Percentiles rank a stretch among this genome's conserved stretches.
Conservation (phyloP, 1,140 invertebrate species). For the Lepidurus packardi region DNA sequence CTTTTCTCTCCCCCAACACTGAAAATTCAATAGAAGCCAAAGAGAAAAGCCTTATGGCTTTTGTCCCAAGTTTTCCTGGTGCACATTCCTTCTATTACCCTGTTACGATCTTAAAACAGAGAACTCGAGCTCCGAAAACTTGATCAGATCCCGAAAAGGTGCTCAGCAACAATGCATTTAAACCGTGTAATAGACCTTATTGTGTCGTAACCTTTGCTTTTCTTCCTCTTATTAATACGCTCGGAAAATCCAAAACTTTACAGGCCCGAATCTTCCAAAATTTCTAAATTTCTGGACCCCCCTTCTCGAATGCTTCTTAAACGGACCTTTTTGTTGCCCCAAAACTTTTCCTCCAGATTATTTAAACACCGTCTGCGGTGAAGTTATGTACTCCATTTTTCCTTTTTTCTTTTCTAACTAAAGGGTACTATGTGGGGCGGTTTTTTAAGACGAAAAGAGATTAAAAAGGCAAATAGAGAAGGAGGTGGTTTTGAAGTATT, state of each 20-base stretch:
- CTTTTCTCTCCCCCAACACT: neutral
- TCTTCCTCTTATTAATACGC: neutral
- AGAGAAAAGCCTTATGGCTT: conserved; percentile 6
- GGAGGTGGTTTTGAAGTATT: neutral
- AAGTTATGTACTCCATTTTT: neutral
- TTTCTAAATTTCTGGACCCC: neutral
- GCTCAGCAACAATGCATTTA: conserved; percentile 1
- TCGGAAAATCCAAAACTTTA: neutral
- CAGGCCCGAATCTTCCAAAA: neutral
- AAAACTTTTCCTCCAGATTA: neutral
- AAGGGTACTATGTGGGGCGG: neutral
- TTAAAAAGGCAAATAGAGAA: conserved; percentile 1
- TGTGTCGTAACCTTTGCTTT: conserved; percentile 13
- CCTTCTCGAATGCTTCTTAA: neutral
- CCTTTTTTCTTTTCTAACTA: neutral
- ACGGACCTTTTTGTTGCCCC: neutral
- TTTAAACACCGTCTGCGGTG: neutral
- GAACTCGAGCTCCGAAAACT: neutral
- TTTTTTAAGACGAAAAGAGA: neutral
- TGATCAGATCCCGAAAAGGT: neutral
- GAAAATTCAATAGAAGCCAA: neutral
- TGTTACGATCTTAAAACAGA: neutral
- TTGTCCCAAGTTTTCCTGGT: neutral
- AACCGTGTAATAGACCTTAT: conserved; percentile 16
- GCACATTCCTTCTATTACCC: neutral